These are phyloP conservation scores for Oreortyx pictus DNA, from an alignment of 2,797 vertebrate species.

Conservation along the genomic window DNA sequence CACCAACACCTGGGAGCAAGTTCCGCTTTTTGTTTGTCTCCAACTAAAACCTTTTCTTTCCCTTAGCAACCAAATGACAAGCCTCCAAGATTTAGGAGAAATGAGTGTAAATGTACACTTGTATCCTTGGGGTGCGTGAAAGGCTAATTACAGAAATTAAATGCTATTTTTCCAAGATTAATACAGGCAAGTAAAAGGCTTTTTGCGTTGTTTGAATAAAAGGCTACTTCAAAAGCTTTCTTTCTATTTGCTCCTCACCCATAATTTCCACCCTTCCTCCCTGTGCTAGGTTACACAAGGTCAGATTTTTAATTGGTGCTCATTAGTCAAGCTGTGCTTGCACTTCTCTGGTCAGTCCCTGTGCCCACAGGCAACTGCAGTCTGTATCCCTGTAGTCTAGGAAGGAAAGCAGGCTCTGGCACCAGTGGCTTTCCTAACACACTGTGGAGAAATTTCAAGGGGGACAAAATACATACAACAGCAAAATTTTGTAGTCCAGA, in stretches of 20 bases:
- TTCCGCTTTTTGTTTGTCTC: slow-evolving; percentile 56
- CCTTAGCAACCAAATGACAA: slow-evolving; percentile 48
- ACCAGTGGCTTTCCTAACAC: neutral
- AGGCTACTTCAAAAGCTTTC: slow-evolving; percentile 16
- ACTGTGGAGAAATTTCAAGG: neutral
- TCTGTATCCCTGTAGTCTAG: neutral
- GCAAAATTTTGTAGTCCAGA: neutral
- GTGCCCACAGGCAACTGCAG: neutral
- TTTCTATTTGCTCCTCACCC: neutral
- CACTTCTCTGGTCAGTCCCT: neutral
- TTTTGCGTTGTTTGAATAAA: slow-evolving; percentile 14
- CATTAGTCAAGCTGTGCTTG: neutral
- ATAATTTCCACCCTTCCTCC: neutral
- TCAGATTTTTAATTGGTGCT: slow-evolving; percentile 3
- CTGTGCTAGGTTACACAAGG: neutral
- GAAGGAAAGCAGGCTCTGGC: neutral
- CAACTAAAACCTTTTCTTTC: slow-evolving; percentile 4
- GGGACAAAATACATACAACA: neutral
- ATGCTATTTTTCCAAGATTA: slow-evolving; percentile 60
- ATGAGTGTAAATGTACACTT: neutral
- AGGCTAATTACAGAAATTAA: slow-evolving; percentile 69
- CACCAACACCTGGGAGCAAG: slow-evolving; percentile 53
- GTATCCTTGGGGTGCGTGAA: slow-evolving; percentile 29
- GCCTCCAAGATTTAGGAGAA: slow-evolving; percentile 29
- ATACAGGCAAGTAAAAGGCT: slow-evolving; percentile 22